These are phyloP conservation scores for Leucoraja erinaceus DNA, from an alignment of 2,113 vertebrate species.

Conservation along the genomic window DNA sequence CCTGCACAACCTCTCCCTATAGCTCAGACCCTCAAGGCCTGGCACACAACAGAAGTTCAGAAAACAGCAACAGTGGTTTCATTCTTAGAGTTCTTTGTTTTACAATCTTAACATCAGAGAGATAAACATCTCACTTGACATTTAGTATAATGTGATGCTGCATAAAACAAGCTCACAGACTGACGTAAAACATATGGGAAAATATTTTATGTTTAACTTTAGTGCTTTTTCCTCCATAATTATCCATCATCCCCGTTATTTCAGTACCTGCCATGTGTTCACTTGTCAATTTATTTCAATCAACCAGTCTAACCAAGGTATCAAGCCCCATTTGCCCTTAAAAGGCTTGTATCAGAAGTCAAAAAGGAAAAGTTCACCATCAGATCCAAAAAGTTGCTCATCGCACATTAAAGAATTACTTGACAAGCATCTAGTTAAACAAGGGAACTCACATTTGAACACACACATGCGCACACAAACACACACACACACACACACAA, in stretches of 20 bases:
- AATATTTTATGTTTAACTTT: not conserved
- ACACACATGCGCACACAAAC: too few species aligned
- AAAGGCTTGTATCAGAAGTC: slow-evolving; percentile 51
- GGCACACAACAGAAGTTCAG: not conserved
- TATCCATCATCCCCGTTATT: not conserved
- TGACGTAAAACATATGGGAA: not conserved
- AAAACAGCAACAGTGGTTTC: not conserved
- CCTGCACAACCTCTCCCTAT: too few species aligned
- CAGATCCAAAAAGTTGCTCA: slow-evolving; percentile 57
- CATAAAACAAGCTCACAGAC: not conserved
- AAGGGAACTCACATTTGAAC: too few species aligned
- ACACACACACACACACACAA: too few species aligned
- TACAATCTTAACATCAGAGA: not conserved
- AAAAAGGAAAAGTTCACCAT: slow-evolving; percentile 53
- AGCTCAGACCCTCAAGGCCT: too few species aligned
- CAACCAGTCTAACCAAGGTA: slow-evolving; percentile 57
- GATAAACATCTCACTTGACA: slow-evolving; percentile 1
- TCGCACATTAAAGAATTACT: slow-evolving; percentile 53
- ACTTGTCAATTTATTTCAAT: slow-evolving; percentile 59
- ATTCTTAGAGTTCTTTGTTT: not conserved
- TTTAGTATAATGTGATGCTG: not conserved
- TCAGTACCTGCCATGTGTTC: slow-evolving; percentile 40
- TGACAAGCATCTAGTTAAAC: slow-evolving; percentile 44
- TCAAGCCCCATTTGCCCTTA: slow-evolving; percentile 47
- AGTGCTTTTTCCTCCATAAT: not conserved